Base-by-base conservation (phyloP, 1,140 invertebrate species). In the Schmidtea mediterranea region DNA sequence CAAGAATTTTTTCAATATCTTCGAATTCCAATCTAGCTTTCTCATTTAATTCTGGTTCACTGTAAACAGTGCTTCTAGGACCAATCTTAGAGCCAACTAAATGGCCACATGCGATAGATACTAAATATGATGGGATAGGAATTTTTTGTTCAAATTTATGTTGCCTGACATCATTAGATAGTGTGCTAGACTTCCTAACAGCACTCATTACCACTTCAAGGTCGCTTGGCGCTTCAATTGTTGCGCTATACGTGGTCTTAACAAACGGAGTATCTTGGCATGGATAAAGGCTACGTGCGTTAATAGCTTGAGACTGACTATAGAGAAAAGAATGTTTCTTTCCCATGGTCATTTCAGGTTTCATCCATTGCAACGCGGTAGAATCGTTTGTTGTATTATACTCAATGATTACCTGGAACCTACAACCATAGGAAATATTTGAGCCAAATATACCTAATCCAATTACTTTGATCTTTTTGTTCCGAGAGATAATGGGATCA, bases 181-280 rank as follows among this genome's bases (percentile, higher is more conserved):
- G 5, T 32, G 3, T 32, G 5, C 5, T 32, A 10, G 50, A 55
- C n/a, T 49, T 23, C 46, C 55, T 66, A 22, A 84, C 57, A 1
- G 82, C 84, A 61, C 82, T 87, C 83, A 92, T 89, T 9, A 92
- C 62, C 2, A 81, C 80, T 1, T 74, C 77, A 18, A 87, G 68
- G 50, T 76, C 74, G 18, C 58, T 64, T n/a, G 79, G 77, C 45
- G 77, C 80, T 43, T 72, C 72, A 22, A 87, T 77, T 53, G 74
- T 72, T 2, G 83, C 82, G 49, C 73, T 72, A 58, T 87, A 90
- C 1, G 79, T 76, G 51, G 74, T 73, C 67, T 92, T 94, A 0
- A 86, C 77, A n/a, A 73, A 71, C 2, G 86, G 84, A 0, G 82
- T 80, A 66, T 94, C 86, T 72, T 92, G 84, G 59, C 83, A 89